phyloP scores from a whole-genome alignment of 1,140 invertebrate species.

The Nasonia longicornis region DNA sequence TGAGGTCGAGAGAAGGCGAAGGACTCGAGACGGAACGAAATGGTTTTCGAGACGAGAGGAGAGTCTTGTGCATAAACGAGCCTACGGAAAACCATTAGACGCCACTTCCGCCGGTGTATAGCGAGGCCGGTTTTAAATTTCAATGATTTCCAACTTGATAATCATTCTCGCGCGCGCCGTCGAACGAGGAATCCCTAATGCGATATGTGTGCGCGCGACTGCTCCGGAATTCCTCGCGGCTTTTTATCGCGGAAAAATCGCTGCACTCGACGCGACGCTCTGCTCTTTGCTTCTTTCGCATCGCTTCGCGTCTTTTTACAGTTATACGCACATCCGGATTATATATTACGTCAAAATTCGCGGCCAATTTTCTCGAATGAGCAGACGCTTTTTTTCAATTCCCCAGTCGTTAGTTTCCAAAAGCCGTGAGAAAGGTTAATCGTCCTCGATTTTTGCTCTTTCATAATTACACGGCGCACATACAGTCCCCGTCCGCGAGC shows the following conservation, averaged over 20 bases:
- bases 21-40: slow-evolving; percentile 45
- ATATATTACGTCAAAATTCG: too few species aligned
- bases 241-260: slow-evolving; percentile 18
- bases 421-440: slow-evolving; percentile 7
- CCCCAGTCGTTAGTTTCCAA: neutral
- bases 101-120: slow-evolving; percentile 31
- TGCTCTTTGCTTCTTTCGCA: neutral
- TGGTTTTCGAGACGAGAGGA: slow-evolving; percentile 36
- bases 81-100: slow-evolving; percentile 45
- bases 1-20: slow-evolving; percentile 31
- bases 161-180: slow-evolving; percentile 21
- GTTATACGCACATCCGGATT: too few species aligned
- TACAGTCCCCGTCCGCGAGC: neutral
- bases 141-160: slow-evolving; percentile 41
- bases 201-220: neutral
- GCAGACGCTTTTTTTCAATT: neutral
- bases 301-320: neutral
- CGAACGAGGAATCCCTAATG: slow-evolving; percentile 27
- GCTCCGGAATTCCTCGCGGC: neutral
- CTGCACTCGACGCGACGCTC: neutral
- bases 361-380: neutral
- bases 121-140: slow-evolving; percentile 42
- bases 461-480: too few species aligned
- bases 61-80: slow-evolving; percentile 31
- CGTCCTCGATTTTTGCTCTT: too few species aligned